phyloP scores from a whole-genome alignment of 2,797 vertebrate species.

The Glossophaga mutica region DNA sequence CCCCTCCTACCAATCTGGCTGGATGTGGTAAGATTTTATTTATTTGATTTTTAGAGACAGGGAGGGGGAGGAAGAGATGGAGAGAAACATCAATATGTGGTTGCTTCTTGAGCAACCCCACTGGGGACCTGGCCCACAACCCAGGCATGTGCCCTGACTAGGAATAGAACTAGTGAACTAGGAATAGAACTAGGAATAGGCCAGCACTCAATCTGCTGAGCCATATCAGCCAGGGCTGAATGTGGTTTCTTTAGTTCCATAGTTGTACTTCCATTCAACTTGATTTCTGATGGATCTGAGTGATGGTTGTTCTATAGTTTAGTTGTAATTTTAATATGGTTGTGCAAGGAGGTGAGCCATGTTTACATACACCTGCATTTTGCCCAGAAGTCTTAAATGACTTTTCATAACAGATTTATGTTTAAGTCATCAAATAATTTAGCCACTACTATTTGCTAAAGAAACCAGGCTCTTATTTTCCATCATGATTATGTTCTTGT shows the following conservation, averaged over 20 bases:
- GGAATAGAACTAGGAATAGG: no score
- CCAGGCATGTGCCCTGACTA: no score
- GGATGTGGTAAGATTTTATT: neutral
- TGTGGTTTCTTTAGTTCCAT: neutral
- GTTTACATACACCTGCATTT: neutral
- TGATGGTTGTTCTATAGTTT: neutral
- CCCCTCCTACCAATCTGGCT: neutral
- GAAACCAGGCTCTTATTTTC: neutral
- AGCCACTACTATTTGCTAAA: slow-evolving; percentile 4
- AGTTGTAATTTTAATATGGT: neutral
- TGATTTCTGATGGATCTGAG: neutral
- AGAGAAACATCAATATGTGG: no score
- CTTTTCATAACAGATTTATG: slow-evolving; percentile 6
- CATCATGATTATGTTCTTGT: slow-evolving; percentile 30
- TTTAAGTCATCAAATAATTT: slow-evolving; percentile 47
- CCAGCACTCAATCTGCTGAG: no score
- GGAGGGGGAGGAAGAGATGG: no score
- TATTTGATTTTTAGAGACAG: no score
- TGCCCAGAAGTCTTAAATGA: neutral
- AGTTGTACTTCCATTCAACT: neutral
- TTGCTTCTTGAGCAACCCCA: no score
- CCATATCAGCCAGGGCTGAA: neutral
- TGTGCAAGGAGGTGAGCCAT: neutral
- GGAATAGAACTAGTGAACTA: no score
- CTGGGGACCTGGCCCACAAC: no score